Conservation (phyloP, 1,140 invertebrate species). For the Ganaspis sp. region DNA sequence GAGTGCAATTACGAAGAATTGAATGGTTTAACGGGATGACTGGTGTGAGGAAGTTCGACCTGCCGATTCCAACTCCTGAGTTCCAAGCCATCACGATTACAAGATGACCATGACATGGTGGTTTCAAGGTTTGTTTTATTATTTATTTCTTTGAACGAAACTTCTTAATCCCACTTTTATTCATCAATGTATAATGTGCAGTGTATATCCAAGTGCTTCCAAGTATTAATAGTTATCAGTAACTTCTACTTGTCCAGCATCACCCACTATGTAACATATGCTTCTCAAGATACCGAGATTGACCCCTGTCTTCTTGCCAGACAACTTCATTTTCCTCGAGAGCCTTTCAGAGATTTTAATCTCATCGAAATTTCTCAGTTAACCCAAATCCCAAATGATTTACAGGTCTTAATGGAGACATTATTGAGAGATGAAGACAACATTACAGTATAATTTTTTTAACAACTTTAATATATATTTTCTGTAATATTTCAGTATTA, state of each 20-base stretch:
- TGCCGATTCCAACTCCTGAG: constrained; percentile 46
- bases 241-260: background rate
- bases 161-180: constrained; percentile 58
- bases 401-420: background rate
- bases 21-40: constrained; percentile 24
- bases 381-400: constrained; percentile 3
- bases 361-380: constrained; percentile 4
- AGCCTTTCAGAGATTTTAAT: constrained; percentile 24
- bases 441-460: background rate
- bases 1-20: constrained; percentile 5
- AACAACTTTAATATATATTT: background rate
- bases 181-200: constrained; percentile 10
- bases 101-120: constrained; percentile 49
- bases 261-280: constrained; percentile 34
- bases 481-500: background rate
- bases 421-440: background rate
- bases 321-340: constrained; percentile 35
- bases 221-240: constrained; percentile 36
- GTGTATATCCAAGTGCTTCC: background rate
- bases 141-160: constrained; percentile 41
- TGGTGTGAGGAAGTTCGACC: constrained; percentile 40
- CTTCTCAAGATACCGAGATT: background rate
- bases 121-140: constrained; percentile 34
- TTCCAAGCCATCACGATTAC: constrained; percentile 57
- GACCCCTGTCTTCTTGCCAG: background rate